Percentiles rank a stretch among this genome's conserved stretches.
phyloP scores from a whole-genome alignment of 2,797 vertebrate species.

The Sebastolobus altivelis region DNA sequence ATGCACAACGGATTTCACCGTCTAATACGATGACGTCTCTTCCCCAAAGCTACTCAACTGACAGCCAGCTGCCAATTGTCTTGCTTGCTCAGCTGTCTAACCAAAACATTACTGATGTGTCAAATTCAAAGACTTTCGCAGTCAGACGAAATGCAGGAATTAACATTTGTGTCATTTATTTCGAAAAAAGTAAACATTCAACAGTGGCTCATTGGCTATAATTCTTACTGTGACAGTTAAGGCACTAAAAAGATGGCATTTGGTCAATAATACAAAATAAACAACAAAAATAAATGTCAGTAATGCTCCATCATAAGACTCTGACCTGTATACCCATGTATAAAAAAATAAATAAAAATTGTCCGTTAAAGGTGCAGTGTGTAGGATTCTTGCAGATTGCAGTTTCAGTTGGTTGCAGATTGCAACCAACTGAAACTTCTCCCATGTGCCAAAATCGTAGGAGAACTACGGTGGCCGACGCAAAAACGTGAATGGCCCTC shows the following conservation, averaged over 20 bases:
- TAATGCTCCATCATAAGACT: not conserved
- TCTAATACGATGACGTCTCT: conserved; percentile 70
- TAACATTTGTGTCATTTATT: not conserved
- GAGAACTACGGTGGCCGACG: too few relatives aligned
- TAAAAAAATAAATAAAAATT: not conserved
- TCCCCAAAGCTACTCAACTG: conserved; percentile 71
- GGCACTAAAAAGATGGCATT: not conserved
- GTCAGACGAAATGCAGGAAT: not conserved
- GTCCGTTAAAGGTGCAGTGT: not conserved
- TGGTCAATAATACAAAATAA: not conserved
- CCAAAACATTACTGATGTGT: conserved; percentile 65
- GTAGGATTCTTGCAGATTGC: too few relatives aligned
- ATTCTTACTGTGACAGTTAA: not conserved
- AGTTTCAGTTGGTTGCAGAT: too few relatives aligned
- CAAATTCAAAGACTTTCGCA: conserved; percentile 46
- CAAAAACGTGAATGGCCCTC: too few relatives aligned
- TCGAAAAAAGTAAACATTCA: not conserved
- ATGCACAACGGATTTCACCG: conserved; percentile 68
- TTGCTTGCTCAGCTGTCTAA: conserved; percentile 62
- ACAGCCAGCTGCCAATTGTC: conserved; percentile 76
- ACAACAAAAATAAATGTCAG: not conserved
- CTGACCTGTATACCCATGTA: not conserved
- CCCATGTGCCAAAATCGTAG: too few relatives aligned
- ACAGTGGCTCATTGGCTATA: not conserved
- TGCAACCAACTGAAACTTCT: too few relatives aligned